Base-by-base conservation (phyloP, 2,888 invertebrate genomes). In the Myopa tessellatipennis region DNA sequence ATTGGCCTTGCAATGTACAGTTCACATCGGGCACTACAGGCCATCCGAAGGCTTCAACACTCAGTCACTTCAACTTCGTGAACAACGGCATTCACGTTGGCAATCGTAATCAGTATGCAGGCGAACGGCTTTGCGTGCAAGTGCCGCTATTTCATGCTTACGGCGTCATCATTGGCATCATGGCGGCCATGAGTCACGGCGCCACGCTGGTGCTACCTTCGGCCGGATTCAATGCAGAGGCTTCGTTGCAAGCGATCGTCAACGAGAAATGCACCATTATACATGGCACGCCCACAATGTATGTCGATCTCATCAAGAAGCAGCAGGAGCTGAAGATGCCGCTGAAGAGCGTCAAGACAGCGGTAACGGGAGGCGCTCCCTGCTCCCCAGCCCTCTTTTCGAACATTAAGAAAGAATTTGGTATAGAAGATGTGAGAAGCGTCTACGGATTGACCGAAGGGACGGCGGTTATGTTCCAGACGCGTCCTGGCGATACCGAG, bases 201-300 rank as follows among this genome's bases (percentile, higher is more conserved):
- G 88, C 91, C 0, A 92, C 94, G 0, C 74, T 93, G 36, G 91
- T 95, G 0, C 81, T 94, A 4, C 93, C 94, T 0, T 87, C 91
- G 0, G 88, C 90, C 0, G 89, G 85, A 0, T 94, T 92, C 82
- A 92, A 93, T 85, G 91, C 95, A 0, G 90, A 90, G 26, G 90
- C 90, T 58, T 91, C 93, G 0, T 87, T 96, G 3, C 88, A 92
- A 71, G 92, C 94, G 0, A 91, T 95, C 6, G 88, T 91, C 38
- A 88, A 91, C 36, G 94, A 96, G 88, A 92, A 92, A 92, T 95
- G 95, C 84, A 92, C 92, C 0, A 88, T 93, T 1, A 86, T 94
- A 45, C 93, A 93, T 85, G 96, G 96, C 58, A 95, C 96, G 0
- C 96, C 96, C 7, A 96, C 96, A 4, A 96, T 96, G 96, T 94